Conservation (phyloP, 2,797 vertebrate species). For the Schizothorax lantsangensis region DNA sequence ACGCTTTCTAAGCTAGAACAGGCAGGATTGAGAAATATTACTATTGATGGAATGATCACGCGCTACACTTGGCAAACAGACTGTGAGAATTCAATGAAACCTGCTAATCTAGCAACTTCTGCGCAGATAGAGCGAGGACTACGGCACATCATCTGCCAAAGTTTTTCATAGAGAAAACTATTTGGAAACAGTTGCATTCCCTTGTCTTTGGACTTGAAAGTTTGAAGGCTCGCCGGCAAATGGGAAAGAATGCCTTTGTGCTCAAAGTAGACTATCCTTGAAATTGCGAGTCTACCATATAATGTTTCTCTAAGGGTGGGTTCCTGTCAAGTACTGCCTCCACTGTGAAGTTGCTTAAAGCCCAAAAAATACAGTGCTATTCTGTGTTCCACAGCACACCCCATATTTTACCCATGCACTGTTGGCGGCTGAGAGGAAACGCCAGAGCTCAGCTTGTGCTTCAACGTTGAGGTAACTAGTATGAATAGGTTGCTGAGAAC, state of each 20-base stretch:
- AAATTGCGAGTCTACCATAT: slow-evolving; percentile 29
- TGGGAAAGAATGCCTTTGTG: slow-evolving; percentile 33
- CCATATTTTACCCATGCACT: slow-evolving; percentile 30
- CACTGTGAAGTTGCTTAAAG: slow-evolving; percentile 32
- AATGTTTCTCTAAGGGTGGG: slow-evolving; percentile 41
- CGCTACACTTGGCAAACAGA: slow-evolving; percentile 43
- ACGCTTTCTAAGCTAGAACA: slow-evolving; percentile 69
- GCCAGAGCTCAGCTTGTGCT: not conserved
- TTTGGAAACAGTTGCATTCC: slow-evolving; percentile 28
- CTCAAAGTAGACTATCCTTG: slow-evolving; percentile 23
- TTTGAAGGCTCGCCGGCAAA: not conserved
- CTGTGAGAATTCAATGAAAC: slow-evolving; percentile 41
- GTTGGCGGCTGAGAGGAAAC: slow-evolving; percentile 13
- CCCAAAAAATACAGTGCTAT: slow-evolving; percentile 23
- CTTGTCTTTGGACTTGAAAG: slow-evolving; percentile 24
- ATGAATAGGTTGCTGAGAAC: slow-evolving; percentile 45
- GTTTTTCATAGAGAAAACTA: not conserved
- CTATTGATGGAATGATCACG: slow-evolving; percentile 59
- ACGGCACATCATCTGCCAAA: slow-evolving; percentile 12
- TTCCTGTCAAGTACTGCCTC: slow-evolving; percentile 33
- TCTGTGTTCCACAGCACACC: slow-evolving; percentile 15
- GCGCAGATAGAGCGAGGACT: slow-evolving; percentile 7
- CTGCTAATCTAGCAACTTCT: slow-evolving; percentile 46
- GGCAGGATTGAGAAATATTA: slow-evolving; percentile 59
- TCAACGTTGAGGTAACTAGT: not conserved